Conservation (phyloP, 2,113 vertebrate species). For the Perca schrenkii region DNA sequence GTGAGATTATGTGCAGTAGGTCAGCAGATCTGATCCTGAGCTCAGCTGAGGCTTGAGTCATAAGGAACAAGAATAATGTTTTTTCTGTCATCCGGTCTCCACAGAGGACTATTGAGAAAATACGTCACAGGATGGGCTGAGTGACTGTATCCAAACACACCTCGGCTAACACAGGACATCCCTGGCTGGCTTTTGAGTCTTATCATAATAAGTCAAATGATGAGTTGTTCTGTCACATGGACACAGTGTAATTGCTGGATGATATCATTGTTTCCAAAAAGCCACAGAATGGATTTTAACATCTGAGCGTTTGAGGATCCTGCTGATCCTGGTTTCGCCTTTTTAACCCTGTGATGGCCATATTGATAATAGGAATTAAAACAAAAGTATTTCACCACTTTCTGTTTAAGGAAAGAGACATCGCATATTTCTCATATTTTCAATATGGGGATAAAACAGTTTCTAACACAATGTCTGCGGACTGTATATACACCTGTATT, state of each 20-base stretch:
- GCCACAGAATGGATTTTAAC: constrained; percentile 15
- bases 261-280: constrained; percentile 59
- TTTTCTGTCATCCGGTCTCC: constrained; percentile 70
- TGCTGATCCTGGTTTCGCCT: neutral
- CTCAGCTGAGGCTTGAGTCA: constrained; percentile 65
- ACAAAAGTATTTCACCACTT: neutral
- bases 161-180: constrained; percentile 63
- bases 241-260: constrained; percentile 23
- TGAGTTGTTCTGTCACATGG: constrained; percentile 33
- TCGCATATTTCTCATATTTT: too few relatives aligned
- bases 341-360: neutral
- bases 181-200: constrained; percentile 58
- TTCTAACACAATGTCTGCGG: neutral
- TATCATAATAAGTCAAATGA: constrained; percentile 64
- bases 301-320: constrained; percentile 5
- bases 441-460: neutral
- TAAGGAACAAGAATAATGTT: constrained; percentile 53
- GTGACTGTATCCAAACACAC: constrained; percentile 69
- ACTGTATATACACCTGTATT: too few relatives aligned
- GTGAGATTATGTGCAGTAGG: neutral
- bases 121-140: constrained; percentile 76
- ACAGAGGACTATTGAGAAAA: constrained; percentile 46
- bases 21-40: constrained; percentile 38
- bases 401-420: neutral
- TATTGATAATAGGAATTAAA: neutral